A percentile compares a stretch with the other conserved stretches of the same genome.
Evolutionary conservation across 1,140 invertebrate species (phyloP).

Genomic region (Ceratoteleas bidentatus): DNA sequence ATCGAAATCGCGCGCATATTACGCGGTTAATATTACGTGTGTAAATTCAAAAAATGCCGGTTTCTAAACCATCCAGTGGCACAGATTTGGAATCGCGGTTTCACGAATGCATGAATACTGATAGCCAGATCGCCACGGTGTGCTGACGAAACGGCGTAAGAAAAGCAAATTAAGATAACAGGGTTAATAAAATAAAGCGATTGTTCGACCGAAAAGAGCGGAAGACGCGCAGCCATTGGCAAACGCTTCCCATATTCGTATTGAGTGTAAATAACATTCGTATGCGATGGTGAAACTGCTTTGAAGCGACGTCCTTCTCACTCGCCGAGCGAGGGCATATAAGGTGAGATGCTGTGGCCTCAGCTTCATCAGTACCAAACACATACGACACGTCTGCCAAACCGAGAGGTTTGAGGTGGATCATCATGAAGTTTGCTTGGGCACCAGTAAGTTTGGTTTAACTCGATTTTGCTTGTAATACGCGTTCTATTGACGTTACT

Average conservation of each 20-base stretch:
- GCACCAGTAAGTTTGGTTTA: conserved; percentile 71
- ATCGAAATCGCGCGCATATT: conserved; percentile 35
- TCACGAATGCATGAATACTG: conserved; percentile 48
- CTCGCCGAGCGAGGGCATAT: conserved; percentile 79
- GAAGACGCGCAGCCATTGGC: conserved; percentile 67
- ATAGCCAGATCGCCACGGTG: conserved; percentile 1
- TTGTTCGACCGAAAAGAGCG: conserved; percentile 22
- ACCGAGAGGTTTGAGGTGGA: conserved; percentile 72
- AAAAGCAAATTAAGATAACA: conserved; percentile 14
- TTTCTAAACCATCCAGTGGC: conserved; percentile 49
- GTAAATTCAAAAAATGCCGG: conserved; percentile 33
- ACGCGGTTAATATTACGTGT: conserved; percentile 45
- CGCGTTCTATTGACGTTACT: conserved; percentile 11
- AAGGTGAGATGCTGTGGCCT: conserved; percentile 80
- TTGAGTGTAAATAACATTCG: conserved; percentile 70
- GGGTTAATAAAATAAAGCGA: conserved; percentile 28
- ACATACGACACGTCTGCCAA: conserved; percentile 75
- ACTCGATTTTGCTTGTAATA: conserved; percentile 29
- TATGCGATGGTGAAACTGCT: conserved; percentile 76
- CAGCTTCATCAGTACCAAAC: conserved; percentile 79
- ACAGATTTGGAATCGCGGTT: conserved; percentile 30
- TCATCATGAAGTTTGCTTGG: conserved; percentile 71
- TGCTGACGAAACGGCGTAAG: conserved; percentile 6
- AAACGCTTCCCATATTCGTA: conserved; percentile 70
- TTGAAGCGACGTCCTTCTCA: conserved; percentile 73